Evolutionary conservation across 92 coral and sea anemone genomes (phyloP), one percentile per base, ranked within the genome.

Genomic region (Palythoa heliodiscus): DNA sequence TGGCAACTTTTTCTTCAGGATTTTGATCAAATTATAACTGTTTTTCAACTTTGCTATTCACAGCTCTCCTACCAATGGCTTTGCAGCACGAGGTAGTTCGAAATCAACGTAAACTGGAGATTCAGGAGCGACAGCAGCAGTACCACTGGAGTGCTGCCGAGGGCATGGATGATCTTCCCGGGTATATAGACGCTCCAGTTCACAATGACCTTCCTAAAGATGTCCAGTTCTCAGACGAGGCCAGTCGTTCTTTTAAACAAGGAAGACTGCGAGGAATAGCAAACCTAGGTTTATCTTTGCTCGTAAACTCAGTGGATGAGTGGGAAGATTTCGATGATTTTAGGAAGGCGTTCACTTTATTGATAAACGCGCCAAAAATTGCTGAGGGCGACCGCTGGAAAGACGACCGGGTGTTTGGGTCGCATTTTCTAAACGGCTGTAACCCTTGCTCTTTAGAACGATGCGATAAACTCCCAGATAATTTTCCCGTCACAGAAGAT

Each of bases 351-450:
- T 90, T 87, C 77, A 75, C 77, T 16, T 25, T 86, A 22, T 73
- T 87, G 55, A 87, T 88, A 70, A 77, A 77, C 74, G 19, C 84
- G 66, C 79, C 88, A 35, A 35, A 89, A 78, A 37, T 78, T 70
- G 82, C 84, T 24, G 84, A 87, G 76, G 35, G 72, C 24, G 89
- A 91, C 37, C 86, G 80, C 71, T 93, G 96, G 96, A 86, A 71
- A 52, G 92, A 93, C 55, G 96, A 93, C 76, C 53, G 86, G 39
- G 89, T 90, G 81, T 93, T 88, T 70, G 96, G 96, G 35, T 82
- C 93, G 1, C 92, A 89, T 53, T 91, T 89, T 75, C 84, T 93
- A 58, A 93, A 93, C 55, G 96, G 92, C 54, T 90, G 92, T 53
- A 93, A 93, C 88, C 95, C 95, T 37, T 89, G 86, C 20, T 76